Evolutionary conservation across 2,113 vertebrate genomes (phyloP), one percentile per base, ranked within the genome.

Genomic region (Tupaia chinensis): DNA sequence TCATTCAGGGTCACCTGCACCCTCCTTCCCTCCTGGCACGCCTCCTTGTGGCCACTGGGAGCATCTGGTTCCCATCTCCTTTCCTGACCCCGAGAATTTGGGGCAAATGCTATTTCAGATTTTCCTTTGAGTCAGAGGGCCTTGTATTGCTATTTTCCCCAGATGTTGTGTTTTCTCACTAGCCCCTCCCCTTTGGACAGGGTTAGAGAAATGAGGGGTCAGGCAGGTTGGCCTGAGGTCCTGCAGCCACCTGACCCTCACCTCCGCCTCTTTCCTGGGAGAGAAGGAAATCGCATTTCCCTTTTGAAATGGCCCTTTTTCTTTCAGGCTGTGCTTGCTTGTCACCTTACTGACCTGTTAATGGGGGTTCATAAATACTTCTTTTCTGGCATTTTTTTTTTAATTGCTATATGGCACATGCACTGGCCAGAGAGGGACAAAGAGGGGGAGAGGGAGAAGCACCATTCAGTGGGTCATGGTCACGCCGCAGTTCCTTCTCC

Each of bases 81-180:
- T 27, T 58, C 7, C 5, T 4, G 17, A 10, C 89, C 65, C 83
- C 44, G 27, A 56, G 19, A 32, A 23, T 25, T 87, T 66, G 9
- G 60, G 72, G 63, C 84, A 61, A 23, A 54, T 11, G 80, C 32
- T 87, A 0, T 72, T 95, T 91, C 79, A 83, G 29, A 66, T 86
- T 96, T 88, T 83, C 69, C 84, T 91, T 91, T 78, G 65, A 82
- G 92, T 81, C 63, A 60, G n/a, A 91, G 58, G 61, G 32, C 58
- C 53, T 60, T 34, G 27, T 10, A 2, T 27, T 70, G 27, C 78
- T 77, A 2, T 78, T 74, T 93, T 70, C 19, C 1, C 10, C 34
- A 22, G n/a, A 72, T 93, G 76, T 82, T 95, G 80, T 66, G 23
- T 68, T 89, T 91, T 85, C 32, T 60, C 68, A n/a, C 3, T 32